These are phyloP conservation scores for Philopedon plagiatum DNA, from an alignment of 2,888 invertebrate genomes.

Conservation along the genomic window DNA sequence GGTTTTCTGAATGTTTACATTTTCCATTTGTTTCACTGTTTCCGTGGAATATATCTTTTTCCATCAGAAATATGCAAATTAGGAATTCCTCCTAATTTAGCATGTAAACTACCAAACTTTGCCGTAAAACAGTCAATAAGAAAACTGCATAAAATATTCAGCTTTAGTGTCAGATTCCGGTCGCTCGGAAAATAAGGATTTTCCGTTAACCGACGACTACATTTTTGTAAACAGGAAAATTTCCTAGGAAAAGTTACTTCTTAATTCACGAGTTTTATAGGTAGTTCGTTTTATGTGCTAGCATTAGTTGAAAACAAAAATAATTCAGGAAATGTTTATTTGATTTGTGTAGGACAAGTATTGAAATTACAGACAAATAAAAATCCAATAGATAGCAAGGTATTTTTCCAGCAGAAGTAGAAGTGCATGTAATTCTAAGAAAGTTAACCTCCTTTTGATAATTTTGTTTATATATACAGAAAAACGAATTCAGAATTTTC, in stretches of 20 bases:
- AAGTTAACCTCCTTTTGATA: too few relatives aligned
- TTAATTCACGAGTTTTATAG: not conserved
- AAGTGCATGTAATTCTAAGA: too few relatives aligned
- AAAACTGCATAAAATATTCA: slow-evolving; percentile 39
- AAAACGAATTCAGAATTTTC: too few relatives aligned
- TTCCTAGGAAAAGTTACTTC: slow-evolving; percentile 13
- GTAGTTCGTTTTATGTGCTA: slow-evolving; percentile 2
- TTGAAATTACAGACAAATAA: too few relatives aligned
- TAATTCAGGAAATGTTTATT: not conserved
- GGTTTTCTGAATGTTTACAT: slow-evolving; percentile 28
- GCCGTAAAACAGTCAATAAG: slow-evolving; percentile 40
- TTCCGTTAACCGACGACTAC: slow-evolving; percentile 19
- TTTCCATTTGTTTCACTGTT: slow-evolving; percentile 39
- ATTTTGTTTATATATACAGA: too few relatives aligned
- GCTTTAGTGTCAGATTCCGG: slow-evolving; percentile 41
- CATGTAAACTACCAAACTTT: slow-evolving; percentile 44
- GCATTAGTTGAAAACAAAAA: not conserved
- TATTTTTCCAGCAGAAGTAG: too few relatives aligned
- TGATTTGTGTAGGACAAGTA: not conserved
- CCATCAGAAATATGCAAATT: slow-evolving; percentile 46
- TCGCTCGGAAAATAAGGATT: slow-evolving; percentile 33
- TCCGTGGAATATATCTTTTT: slow-evolving; percentile 45
- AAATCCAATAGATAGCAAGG: too few relatives aligned
- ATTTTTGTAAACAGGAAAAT: slow-evolving; percentile 29
- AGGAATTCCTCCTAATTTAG: slow-evolving; percentile 26